Evolutionary conservation across 2,888 invertebrate genomes (phyloP).

Genomic region (Tryphoninae sp.): DNA sequence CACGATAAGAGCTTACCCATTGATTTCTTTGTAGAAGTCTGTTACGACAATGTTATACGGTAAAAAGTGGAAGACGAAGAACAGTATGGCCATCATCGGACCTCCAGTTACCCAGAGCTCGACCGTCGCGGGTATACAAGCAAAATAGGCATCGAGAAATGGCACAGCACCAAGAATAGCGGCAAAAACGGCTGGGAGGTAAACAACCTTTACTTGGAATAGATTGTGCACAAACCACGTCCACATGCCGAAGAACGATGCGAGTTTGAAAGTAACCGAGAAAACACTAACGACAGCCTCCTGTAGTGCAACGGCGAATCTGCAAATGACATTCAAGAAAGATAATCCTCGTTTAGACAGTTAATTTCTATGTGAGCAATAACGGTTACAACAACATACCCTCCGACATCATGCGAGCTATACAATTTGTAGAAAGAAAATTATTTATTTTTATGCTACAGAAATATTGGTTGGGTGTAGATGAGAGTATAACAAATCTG

Average conservation of each 20-base stretch:
- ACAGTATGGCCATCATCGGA: slow-evolving; percentile 90
- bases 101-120: slow-evolving; percentile 97
- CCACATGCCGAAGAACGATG: slow-evolving; percentile 98
- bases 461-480: not conserved
- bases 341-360: not conserved
- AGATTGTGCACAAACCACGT: slow-evolving; percentile 98
- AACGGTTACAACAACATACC: slow-evolving; percentile 67
- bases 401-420: slow-evolving; percentile 70
- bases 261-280: slow-evolving; percentile 97
- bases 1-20: slow-evolving; percentile 87
- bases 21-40: slow-evolving; percentile 98
- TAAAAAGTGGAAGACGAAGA: slow-evolving; percentile 92
- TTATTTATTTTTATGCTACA: slow-evolving; percentile 43
- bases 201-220: slow-evolving; percentile 96
- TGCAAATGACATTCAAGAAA: slow-evolving; percentile 71
- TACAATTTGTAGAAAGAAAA: slow-evolving; percentile 54
- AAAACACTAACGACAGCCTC: slow-evolving; percentile 97
- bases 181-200: slow-evolving; percentile 96
- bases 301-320: slow-evolving; percentile 92
- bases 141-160: slow-evolving; percentile 97
- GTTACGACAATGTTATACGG: slow-evolving; percentile 97
- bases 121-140: slow-evolving; percentile 95
- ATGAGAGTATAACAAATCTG: not conserved
- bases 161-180: slow-evolving; percentile 97
- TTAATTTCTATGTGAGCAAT: not conserved